These are phyloP conservation scores for Halyomorpha halys DNA, from an alignment of 1,140 invertebrate species.

Conservation along the genomic window DNA sequence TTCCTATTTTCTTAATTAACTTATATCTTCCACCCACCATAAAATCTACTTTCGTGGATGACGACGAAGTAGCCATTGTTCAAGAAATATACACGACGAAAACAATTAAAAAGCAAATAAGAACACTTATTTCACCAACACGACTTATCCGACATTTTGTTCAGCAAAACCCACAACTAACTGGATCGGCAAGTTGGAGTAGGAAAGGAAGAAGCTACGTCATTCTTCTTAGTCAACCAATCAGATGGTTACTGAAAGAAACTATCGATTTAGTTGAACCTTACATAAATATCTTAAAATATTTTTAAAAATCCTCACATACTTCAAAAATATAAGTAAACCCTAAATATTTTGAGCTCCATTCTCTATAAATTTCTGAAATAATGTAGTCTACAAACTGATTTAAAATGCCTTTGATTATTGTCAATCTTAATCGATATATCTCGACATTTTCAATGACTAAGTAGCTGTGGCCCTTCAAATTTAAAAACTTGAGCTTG, in stretches of 20 bases:
- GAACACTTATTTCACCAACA: not conserved
- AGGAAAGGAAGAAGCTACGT: constrained; percentile 3
- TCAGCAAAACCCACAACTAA: constrained; percentile 15
- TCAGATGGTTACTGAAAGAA: not conserved
- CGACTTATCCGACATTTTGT: not conserved
- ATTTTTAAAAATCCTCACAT: no score
- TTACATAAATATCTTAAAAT: no score
- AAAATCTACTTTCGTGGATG: constrained; percentile 49
- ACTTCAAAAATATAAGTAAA: no score
- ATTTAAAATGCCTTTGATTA: no score
- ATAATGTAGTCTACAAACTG: no score
- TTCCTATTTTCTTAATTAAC: constrained; percentile 92
- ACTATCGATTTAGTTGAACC: not conserved
- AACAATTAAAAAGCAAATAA: constrained; percentile 8
- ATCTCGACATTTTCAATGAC: no score
- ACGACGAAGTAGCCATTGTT: constrained; percentile 27
- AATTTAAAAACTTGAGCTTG: no score
- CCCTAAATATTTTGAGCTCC: no score
- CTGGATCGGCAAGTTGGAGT: not conserved
- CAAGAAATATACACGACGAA: not conserved
- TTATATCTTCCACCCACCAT: constrained; percentile 87
- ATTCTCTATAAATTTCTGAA: no score
- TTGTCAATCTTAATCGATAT: no score
- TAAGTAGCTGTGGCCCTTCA: no score
- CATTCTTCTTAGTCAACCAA: not conserved